phyloP scores from a whole-genome alignment of 2,888 invertebrate species.

The Metacarcinus magister region DNA sequence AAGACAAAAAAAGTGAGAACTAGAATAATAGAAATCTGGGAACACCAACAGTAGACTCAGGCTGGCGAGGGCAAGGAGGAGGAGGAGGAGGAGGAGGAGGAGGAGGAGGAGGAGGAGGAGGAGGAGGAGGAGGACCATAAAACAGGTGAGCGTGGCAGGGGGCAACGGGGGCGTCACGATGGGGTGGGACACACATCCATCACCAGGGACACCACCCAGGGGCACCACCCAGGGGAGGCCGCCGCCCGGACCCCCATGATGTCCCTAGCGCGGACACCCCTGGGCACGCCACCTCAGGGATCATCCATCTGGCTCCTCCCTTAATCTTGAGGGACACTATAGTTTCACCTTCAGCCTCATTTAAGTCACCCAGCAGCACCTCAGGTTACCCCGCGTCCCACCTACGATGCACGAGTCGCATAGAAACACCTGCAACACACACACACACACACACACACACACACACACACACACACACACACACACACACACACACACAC shows the following conservation, averaged over 20 bases:
- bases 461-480: neutral
- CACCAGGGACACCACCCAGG: constrained; percentile 23
- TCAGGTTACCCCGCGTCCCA: constrained; percentile 18
- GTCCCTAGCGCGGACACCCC: neutral
- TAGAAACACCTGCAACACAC: neutral
- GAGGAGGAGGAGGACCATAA: constrained; percentile 49
- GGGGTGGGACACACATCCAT: constrained; percentile 59
- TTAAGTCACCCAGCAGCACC: neutral
- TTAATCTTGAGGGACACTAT: constrained; percentile 34
- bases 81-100: neutral
- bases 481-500: neutral
- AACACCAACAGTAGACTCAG: neutral
- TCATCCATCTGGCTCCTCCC: constrained; percentile 43
- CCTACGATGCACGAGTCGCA: neutral
- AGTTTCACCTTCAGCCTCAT: constrained; percentile 31
- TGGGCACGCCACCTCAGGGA: constrained; percentile 20
- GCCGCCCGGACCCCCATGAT: neutral
- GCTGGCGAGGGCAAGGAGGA: neutral
- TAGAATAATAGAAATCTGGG: neutral
- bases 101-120: neutral
- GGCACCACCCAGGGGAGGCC: constrained; percentile 3
- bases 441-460: neutral
- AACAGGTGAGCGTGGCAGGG: constrained; percentile 75
- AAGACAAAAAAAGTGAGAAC: neutral
- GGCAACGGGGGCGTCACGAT: constrained; percentile 55